Evolutionary conservation across 1,140 invertebrate genomes (phyloP).

Genomic region (Drosophila arizonae): DNA sequence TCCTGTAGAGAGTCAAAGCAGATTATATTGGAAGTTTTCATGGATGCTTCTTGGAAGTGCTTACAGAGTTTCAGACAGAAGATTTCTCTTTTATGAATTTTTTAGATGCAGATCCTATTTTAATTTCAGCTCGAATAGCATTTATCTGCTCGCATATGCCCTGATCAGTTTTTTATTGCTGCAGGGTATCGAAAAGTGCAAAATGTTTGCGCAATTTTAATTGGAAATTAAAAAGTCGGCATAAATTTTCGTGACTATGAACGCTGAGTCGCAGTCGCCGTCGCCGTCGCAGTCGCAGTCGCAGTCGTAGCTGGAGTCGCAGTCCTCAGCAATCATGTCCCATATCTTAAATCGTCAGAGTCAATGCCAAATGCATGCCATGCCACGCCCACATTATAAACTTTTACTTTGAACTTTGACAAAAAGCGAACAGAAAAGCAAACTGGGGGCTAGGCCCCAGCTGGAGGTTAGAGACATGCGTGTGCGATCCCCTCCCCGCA

Average conservation of each 20-base stretch:
- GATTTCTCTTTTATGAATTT: no score
- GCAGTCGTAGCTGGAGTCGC: no score
- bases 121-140: no score
- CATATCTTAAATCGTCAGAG: slow-evolving; percentile 20
- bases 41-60: no score
- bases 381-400: slow-evolving; percentile 38
- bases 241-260: slow-evolving; percentile 40
- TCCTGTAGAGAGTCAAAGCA: no score
- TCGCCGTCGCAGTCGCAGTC: neutral
- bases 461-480: slow-evolving; percentile 11
- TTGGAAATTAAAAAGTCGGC: slow-evolving; percentile 57
- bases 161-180: neutral
- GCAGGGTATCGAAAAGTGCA: slow-evolving; percentile 26
- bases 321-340: slow-evolving; percentile 13
- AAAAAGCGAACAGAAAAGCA: slow-evolving; percentile 11
- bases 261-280: no score
- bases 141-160: no score
- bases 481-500: neutral
- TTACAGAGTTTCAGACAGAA: no score
- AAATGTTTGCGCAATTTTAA: slow-evolving; percentile 41
- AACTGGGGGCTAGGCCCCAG: neutral
- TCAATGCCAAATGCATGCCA: slow-evolving; percentile 42
- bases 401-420: slow-evolving; percentile 59
- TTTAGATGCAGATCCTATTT: no score
- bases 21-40: no score